Conservation (phyloP, 53 echinoderm and acorn worm species). For the Stichopus horrens region DNA sequence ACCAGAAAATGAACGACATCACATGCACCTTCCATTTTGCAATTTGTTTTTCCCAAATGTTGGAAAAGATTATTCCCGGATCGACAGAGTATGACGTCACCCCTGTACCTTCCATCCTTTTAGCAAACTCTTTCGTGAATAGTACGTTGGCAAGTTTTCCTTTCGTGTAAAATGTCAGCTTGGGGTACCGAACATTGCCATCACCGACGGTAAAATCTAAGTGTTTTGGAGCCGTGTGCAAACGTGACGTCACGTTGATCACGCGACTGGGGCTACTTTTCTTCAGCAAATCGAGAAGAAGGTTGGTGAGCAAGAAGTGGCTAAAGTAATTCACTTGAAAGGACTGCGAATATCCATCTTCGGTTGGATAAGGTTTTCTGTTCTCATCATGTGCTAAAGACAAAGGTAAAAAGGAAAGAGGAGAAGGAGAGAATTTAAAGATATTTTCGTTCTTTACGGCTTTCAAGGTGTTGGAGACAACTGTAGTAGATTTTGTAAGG, state of each 20-base stretch:
- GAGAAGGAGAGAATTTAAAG: not conserved
- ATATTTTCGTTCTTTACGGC: no score
- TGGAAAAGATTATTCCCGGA: slow-evolving; percentile 28
- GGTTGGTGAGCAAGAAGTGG: slow-evolving; percentile 84
- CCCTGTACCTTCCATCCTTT: slow-evolving; percentile 64
- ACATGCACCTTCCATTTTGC: slow-evolving; percentile 5
- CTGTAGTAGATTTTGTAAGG: no score
- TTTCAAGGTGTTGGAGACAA: no score
- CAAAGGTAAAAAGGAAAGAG: not conserved
- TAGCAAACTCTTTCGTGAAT: slow-evolving; percentile 71
- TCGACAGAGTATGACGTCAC: slow-evolving; percentile 53
- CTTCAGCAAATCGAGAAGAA: slow-evolving; percentile 77
- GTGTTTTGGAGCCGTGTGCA: slow-evolving; percentile 31
- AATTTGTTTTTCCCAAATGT: slow-evolving; percentile 34
- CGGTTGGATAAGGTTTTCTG: slow-evolving; percentile 28
- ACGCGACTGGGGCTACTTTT: slow-evolving; percentile 82
- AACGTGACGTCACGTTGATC: slow-evolving; percentile 74
- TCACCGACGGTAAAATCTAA: slow-evolving; percentile 52
- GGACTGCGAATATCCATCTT: slow-evolving; percentile 68
- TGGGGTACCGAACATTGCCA: slow-evolving; percentile 52
- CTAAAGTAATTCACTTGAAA: slow-evolving; percentile 85
- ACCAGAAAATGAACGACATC: slow-evolving; percentile 23
- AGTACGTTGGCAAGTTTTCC: slow-evolving; percentile 85
- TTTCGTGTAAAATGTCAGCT: slow-evolving; percentile 47
- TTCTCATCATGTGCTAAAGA: slow-evolving; percentile 36